A percentile compares a stretch with the other conserved stretches of the same genome.
Conservation (phyloP, 2,113 vertebrate genomes). For the Lasiurus borealis region DNA sequence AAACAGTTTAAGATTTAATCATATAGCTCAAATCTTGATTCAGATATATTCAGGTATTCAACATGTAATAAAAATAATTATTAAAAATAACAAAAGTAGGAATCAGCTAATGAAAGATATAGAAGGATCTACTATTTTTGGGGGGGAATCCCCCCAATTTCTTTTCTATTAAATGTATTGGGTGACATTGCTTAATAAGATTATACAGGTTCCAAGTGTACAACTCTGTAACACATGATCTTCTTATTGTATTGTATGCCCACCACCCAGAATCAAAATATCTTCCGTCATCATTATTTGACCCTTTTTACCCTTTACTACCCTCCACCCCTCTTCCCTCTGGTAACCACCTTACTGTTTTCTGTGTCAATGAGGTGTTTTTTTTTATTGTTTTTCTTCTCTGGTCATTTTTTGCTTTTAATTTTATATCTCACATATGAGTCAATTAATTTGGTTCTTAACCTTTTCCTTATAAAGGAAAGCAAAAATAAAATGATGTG, state of each 20-base stretch:
- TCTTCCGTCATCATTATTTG: neutral
- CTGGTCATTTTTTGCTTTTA: neutral
- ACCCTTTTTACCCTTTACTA: neutral
- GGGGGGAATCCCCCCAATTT: neutral
- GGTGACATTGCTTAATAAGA: neutral
- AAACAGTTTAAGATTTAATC: neutral
- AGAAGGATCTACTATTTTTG: neutral
- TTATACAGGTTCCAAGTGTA: neutral
- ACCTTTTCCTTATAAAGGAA: neutral
- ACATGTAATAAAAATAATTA: neutral
- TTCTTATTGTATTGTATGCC: neutral
- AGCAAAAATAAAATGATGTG: neutral
- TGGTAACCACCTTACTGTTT: neutral
- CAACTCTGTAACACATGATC: neutral
- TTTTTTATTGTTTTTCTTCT: neutral
- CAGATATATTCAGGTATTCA: neutral
- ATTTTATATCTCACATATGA: neutral
- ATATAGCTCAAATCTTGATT: neutral
- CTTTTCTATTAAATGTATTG: neutral
- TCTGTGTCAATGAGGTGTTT: neutral
- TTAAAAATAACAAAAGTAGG: neutral
- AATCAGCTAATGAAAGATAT: neutral
- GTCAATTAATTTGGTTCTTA: neutral
- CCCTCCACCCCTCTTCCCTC: neutral
- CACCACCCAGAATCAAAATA: neutral